These are phyloP conservation scores for Crenichthys baileyi DNA, from an alignment of 2,797 vertebrate genomes.

Conservation along the genomic window DNA sequence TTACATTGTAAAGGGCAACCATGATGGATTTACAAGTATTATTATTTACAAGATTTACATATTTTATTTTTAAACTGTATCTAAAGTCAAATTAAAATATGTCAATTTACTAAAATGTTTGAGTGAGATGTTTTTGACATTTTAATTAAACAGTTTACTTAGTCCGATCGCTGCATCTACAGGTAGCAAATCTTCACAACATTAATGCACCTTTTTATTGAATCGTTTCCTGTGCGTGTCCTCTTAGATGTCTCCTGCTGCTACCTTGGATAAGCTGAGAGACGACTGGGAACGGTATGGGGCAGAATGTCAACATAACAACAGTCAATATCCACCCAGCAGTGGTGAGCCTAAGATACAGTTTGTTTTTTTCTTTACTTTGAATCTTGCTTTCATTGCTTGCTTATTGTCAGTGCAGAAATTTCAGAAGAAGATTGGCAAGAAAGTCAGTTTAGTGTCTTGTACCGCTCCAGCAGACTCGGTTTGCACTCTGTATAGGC, in stretches of 20 bases:
- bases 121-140: constrained; percentile 4
- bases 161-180: not conserved
- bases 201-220: constrained; percentile 1
- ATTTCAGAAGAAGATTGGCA: not conserved
- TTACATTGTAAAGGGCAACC: not conserved
- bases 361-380: not conserved
- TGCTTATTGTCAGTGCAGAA: not conserved
- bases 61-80: constrained; percentile 24
- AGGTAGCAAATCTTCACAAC: not conserved
- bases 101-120: constrained; percentile 6
- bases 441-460: not conserved
- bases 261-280: constrained; percentile 82
- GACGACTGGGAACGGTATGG: constrained; percentile 88
- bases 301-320: constrained; percentile 88
- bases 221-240: not conserved
- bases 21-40: not conserved
- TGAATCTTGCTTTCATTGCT: not conserved
- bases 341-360: constrained; percentile 75
- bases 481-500: not conserved
- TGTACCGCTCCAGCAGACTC: not conserved
- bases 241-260: constrained; percentile 80
- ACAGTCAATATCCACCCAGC: constrained; percentile 81
- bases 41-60: constrained; percentile 21
- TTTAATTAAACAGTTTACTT: not conserved
- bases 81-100: constrained; percentile 36